A percentile compares a stretch with the other conserved stretches of the same genome.
phyloP scores from a whole-genome alignment of 1,140 invertebrate genomes.

The Philotrypesis tridentata region DNA sequence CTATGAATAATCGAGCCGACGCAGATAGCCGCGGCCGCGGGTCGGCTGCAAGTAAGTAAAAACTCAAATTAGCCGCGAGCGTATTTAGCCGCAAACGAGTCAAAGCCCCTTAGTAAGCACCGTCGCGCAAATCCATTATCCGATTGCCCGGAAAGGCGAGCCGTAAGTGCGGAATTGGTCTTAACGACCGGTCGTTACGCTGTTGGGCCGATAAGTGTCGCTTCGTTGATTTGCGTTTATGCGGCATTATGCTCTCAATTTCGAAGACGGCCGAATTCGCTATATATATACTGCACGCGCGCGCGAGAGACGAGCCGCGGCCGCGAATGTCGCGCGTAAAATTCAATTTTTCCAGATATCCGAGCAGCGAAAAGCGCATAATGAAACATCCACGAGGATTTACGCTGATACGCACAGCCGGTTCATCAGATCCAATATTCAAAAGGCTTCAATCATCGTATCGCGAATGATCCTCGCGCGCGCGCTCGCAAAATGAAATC shows the following conservation, averaged over 20 bases:
- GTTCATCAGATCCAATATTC: too few species aligned
- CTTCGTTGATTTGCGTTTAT: slow-evolving; percentile 37
- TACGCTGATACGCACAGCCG: too few species aligned
- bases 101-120: slow-evolving; percentile 9
- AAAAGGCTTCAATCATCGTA: too few species aligned
- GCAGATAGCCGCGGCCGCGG: not conserved
- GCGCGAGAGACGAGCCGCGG: too few species aligned
- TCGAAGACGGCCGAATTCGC: slow-evolving; percentile 2
- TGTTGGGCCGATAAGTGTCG: slow-evolving; percentile 30
- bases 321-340: too few species aligned
- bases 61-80: not conserved
- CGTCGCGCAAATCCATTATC: slow-evolving; percentile 36
- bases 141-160: slow-evolving; percentile 25
- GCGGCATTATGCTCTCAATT: slow-evolving; percentile 21
- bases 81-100: not conserved
- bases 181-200: slow-evolving; percentile 38
- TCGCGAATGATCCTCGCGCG: too few species aligned
- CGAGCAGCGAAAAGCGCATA: too few species aligned
- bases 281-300: too few species aligned
- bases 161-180: slow-evolving; percentile 27
- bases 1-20: not conserved
- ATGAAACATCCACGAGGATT: too few species aligned
- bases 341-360: too few species aligned
- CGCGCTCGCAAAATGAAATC: too few species aligned
- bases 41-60: too few species aligned